These are phyloP conservation scores for Melanotaenia maccullochi DNA, from an alignment of 2,797 vertebrate genomes.

Conservation along the genomic window DNA sequence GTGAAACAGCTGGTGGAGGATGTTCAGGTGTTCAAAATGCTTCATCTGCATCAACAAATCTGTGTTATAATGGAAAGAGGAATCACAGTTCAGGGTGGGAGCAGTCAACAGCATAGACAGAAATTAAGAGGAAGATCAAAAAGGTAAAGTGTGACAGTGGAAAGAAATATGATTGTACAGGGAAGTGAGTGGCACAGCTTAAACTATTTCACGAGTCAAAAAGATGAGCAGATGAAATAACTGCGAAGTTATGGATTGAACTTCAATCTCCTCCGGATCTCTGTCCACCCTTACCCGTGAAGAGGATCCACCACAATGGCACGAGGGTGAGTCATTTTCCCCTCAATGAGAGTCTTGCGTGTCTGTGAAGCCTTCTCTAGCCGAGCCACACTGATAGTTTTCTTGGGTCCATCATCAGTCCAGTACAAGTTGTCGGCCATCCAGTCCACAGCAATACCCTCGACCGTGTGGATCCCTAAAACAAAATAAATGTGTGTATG, in stretches of 20 bases:
- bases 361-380: slow-evolving; percentile 97
- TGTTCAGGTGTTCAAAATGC: slow-evolving; percentile 25
- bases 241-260: slow-evolving; percentile 7
- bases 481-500: slow-evolving; percentile 6
- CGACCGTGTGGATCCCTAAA: slow-evolving; percentile 94
- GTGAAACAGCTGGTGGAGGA: slow-evolving; percentile 25
- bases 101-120: background rate
- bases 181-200: slow-evolving; percentile 6
- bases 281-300: slow-evolving; percentile 85
- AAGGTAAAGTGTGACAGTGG: background rate
- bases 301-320: slow-evolving; percentile 96
- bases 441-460: slow-evolving; percentile 98
- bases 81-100: slow-evolving; percentile 7
- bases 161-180: slow-evolving; percentile 17
- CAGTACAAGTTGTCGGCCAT: slow-evolving; percentile 98
- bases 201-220: slow-evolving; percentile 25
- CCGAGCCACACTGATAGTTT: slow-evolving; percentile 96
- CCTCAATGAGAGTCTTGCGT: slow-evolving; percentile 93
- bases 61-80: slow-evolving; percentile 4
- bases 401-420: slow-evolving; percentile 97
- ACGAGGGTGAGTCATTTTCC: slow-evolving; percentile 96
- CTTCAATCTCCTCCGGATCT: background rate
- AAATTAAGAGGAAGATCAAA: background rate
- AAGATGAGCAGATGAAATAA: slow-evolving; percentile 27
- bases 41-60: slow-evolving; percentile 28